Evolutionary conservation across 2,888 invertebrate species (phyloP).

Genomic region (Acrobasis repandana): DNA sequence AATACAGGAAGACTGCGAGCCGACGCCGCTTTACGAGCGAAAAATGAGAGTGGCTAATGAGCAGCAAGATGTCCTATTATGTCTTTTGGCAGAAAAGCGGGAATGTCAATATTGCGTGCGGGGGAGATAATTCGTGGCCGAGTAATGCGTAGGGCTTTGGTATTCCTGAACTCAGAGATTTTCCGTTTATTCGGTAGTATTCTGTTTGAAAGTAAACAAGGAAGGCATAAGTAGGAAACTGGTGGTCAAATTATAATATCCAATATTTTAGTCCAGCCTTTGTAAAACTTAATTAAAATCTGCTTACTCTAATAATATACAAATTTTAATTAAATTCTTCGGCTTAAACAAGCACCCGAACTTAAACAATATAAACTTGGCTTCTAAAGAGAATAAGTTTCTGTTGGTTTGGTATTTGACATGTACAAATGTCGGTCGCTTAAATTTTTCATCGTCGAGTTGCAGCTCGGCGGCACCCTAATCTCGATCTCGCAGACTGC

Average conservation of each 20-base stretch:
- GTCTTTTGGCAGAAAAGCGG: conserved; percentile 47
- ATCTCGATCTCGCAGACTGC: conserved; percentile 22
- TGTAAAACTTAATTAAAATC: not conserved
- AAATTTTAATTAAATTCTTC: conserved; percentile 7
- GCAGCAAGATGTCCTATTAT: conserved; percentile 48
- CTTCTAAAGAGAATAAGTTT: conserved; percentile 5
- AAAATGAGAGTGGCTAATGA: conserved; percentile 50
- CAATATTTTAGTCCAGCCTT: too few species aligned
- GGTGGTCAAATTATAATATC: too few species aligned
- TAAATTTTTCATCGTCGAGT: conserved; percentile 7
- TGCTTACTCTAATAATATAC: not conserved
- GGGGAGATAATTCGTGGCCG: conserved; percentile 45
- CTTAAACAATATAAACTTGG: not conserved
- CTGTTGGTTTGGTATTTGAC: conserved; percentile 11
- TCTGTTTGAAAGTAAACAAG: too few species aligned
- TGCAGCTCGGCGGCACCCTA: conserved; percentile 6
- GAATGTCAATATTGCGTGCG: conserved; percentile 62
- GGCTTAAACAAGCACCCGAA: not conserved
- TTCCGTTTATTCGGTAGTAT: too few species aligned
- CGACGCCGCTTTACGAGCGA: conserved; percentile 45
- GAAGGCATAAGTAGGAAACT: not conserved
- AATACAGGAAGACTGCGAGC: conserved; percentile 43
- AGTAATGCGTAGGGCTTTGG: conserved; percentile 34
- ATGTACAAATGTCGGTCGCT: conserved; percentile 10
- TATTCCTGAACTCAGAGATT: too few species aligned